Evolutionary conservation across 1,140 invertebrate genomes (phyloP).

Genomic region (Aphelenchoides fujianensis): DNA sequence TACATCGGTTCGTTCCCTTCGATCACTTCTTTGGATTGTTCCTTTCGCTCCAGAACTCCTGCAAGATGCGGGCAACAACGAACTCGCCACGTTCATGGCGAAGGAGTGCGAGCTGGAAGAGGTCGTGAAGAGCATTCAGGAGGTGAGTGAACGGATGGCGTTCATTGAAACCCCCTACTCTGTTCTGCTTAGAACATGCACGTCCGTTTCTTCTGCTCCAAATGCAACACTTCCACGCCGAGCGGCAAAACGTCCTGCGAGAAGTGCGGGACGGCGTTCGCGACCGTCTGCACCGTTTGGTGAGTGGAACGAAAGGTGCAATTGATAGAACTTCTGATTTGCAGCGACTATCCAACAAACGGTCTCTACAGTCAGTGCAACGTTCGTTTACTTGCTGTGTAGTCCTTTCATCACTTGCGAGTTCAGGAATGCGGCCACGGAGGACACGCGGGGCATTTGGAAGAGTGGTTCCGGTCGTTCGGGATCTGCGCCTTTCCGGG

Average conservation of each 20-base stretch:
- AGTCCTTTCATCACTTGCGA: not conserved
- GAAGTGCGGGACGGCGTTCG: slow-evolving; percentile 12
- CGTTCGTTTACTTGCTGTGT: too few relatives aligned
- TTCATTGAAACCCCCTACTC: too few relatives aligned
- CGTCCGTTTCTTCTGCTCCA: slow-evolving; percentile 9
- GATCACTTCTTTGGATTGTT: too few relatives aligned
- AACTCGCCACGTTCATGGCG: slow-evolving; percentile 15
- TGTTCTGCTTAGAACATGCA: slow-evolving; percentile 24
- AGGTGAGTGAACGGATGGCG: not conserved
- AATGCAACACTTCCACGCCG: slow-evolving; percentile 15
- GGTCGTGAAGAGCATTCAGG: slow-evolving; percentile 18
- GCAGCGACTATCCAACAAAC: slow-evolving; percentile 10
- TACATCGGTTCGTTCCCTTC: slow-evolving; percentile 21
- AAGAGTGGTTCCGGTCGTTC: slow-evolving; percentile 17
- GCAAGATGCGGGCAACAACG: slow-evolving; percentile 12
- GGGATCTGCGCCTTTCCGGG: slow-evolving; percentile 18
- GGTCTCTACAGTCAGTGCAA: slow-evolving; percentile 20
- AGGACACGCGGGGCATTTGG: slow-evolving; percentile 11
- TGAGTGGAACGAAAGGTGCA: not conserved
- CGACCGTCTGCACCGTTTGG: slow-evolving; percentile 17
- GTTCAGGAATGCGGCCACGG: slow-evolving; percentile 18
- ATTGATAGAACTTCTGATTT: not conserved
- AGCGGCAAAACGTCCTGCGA: not conserved
- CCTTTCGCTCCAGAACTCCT: slow-evolving; percentile 3
- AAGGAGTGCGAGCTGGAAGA: slow-evolving; percentile 12